These are phyloP conservation scores for Apamea anceps DNA, from an alignment of 2,888 invertebrate genomes.

Conservation along the genomic window DNA sequence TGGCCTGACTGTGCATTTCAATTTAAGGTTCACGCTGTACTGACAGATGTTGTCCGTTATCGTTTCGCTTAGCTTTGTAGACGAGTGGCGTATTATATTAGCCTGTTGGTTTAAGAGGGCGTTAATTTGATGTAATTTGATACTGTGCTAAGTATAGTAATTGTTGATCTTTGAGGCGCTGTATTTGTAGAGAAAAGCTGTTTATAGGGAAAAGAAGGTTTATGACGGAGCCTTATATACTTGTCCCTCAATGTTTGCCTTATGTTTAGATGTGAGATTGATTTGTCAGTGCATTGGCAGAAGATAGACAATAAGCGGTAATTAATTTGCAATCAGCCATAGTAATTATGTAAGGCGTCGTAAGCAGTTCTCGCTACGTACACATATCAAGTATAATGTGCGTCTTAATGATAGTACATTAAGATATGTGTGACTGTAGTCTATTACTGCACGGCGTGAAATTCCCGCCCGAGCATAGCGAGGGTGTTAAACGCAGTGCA, in stretches of 20 bases:
- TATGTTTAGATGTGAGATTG: not conserved
- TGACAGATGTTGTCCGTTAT: slow-evolving; percentile 60
- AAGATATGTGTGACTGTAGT: no score
- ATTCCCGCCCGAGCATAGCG: no score
- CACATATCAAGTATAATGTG: no score
- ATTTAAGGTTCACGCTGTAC: slow-evolving; percentile 77
- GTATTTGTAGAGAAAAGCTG: not conserved
- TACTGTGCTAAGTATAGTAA: not conserved
- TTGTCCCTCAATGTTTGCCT: not conserved
- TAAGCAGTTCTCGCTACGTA: no score
- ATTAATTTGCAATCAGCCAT: no score
- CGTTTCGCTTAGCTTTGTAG: slow-evolving; percentile 48
- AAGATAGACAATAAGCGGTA: not conserved
- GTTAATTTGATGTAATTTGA: slow-evolving; percentile 7
- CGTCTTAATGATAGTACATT: no score
- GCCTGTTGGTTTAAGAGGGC: not conserved
- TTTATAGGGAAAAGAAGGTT: no score
- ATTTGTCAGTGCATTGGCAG: not conserved
- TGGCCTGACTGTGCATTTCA: slow-evolving; percentile 89
- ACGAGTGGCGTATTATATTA: not conserved
- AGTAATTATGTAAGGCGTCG: no score
- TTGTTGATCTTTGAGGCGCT: not conserved
- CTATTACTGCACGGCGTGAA: no score
- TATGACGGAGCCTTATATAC: not conserved
- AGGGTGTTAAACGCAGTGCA: no score